Percentiles rank a stretch among this genome's conserved stretches.
Evolutionary conservation across 2,888 invertebrate genomes (phyloP).

Genomic region (Ophonus ardosiacus): DNA sequence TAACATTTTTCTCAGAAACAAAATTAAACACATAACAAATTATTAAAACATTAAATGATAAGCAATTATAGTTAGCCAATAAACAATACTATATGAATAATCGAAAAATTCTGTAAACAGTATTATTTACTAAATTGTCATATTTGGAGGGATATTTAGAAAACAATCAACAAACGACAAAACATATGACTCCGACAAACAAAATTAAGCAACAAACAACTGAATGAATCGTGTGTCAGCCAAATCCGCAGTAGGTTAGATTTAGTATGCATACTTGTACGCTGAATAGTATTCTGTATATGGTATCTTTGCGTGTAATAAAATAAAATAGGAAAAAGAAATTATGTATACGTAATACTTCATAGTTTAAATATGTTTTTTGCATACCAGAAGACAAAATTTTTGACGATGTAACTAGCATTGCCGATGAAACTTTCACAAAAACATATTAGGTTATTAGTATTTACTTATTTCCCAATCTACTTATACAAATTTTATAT

Average conservation of each 20-base stretch:
- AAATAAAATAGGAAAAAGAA: conserved; percentile 14
- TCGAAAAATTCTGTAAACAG: too few relatives aligned
- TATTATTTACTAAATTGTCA: too few relatives aligned
- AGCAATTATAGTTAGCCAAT: neutral
- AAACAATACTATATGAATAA: too few relatives aligned
- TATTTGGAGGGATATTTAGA: neutral
- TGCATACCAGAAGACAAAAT: neutral
- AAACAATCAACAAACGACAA: neutral
- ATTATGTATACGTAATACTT: neutral
- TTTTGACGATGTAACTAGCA: neutral
- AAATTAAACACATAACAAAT: too few relatives aligned
- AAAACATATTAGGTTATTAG: neutral
- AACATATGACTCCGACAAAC: neutral
- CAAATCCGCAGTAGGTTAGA: conserved; percentile 40
- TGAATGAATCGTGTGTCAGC: conserved; percentile 13
- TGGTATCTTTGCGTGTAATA: conserved; percentile 23
- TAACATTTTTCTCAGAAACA: too few relatives aligned
- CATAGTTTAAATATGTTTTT: conserved; percentile 6
- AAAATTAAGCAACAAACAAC: neutral
- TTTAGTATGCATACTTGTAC: conserved; percentile 25
- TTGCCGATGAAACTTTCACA: neutral
- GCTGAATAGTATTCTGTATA: neutral
- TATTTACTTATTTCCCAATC: neutral
- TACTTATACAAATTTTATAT: neutral
- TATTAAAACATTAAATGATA: neutral